Conservation (phyloP, 2,113 vertebrate genomes). For the Turnix velox region DNA sequence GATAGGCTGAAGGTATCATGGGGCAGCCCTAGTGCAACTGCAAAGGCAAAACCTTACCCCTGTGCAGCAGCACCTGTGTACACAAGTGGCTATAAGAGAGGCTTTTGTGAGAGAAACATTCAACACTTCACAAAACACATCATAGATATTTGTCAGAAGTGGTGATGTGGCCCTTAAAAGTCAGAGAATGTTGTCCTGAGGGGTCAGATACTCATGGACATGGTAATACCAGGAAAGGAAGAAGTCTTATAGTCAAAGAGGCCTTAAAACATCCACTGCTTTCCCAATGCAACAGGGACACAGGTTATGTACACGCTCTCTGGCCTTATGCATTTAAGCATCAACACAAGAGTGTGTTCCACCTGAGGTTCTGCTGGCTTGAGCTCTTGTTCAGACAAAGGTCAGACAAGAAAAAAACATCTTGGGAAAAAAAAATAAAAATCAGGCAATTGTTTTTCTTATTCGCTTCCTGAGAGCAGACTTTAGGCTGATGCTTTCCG, state of each 20-base stretch:
- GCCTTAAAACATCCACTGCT: not conserved
- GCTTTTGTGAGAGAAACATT: not conserved
- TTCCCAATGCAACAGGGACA: not conserved
- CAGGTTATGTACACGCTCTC: rapidly evolving
- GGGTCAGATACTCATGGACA: not conserved
- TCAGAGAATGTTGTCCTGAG: not conserved
- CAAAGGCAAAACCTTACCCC: not conserved
- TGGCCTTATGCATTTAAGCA: not conserved
- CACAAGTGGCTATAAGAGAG: not conserved
- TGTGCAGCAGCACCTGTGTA: not conserved
- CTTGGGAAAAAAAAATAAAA: not conserved
- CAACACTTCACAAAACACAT: not conserved
- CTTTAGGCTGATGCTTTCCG: not conserved
- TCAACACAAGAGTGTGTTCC: not conserved
- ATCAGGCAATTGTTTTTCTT: not conserved
- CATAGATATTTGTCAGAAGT: not conserved
- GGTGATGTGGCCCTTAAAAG: not conserved
- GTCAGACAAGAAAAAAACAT: not conserved
- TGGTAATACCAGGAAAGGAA: not conserved
- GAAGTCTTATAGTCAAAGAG: not conserved
- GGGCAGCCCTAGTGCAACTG: not conserved
- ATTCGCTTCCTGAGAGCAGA: not conserved
- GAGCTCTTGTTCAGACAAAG: not conserved
- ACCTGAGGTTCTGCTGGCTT: not conserved
- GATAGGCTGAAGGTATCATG: not conserved